Conservation (phyloP, 2,888 invertebrate genomes). For the Orthosia cruda region DNA sequence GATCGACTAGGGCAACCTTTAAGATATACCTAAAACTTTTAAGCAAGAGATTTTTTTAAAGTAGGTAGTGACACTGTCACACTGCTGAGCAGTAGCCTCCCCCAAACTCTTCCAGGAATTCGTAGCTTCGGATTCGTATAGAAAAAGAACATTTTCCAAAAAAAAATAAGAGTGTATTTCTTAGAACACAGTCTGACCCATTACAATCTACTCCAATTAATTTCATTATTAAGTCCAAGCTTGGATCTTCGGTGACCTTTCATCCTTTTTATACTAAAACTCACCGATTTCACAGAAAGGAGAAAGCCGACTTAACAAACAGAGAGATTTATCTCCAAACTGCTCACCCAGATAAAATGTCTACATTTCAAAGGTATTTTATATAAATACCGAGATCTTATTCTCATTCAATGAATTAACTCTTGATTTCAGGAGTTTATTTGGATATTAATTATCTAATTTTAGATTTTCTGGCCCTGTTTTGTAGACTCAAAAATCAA, state of each 20-base stretch:
- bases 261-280: conserved; percentile 6
- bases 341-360: conserved; percentile 26
- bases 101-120: neutral
- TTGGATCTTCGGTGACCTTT: conserved; percentile 14
- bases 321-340: conserved; percentile 7
- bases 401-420: conserved; percentile 12
- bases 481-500: no score
- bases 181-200: neutral
- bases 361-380: conserved; percentile 17
- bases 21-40: no score
- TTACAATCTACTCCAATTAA: conserved; percentile 1
- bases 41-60: neutral
- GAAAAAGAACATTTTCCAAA: neutral
- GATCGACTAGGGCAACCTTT: no score
- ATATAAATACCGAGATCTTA: neutral
- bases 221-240: neutral
- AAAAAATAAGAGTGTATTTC: neutral
- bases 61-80: no score
- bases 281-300: conserved; percentile 26
- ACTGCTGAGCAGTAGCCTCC: neutral
- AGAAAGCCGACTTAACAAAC: neutral
- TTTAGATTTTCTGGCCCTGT: neutral
- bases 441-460: neutral
- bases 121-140: no score
- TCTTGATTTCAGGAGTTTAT: neutral